Conservation (phyloP, 2,888 invertebrate species). For the Pardosa pseudoannulata region DNA sequence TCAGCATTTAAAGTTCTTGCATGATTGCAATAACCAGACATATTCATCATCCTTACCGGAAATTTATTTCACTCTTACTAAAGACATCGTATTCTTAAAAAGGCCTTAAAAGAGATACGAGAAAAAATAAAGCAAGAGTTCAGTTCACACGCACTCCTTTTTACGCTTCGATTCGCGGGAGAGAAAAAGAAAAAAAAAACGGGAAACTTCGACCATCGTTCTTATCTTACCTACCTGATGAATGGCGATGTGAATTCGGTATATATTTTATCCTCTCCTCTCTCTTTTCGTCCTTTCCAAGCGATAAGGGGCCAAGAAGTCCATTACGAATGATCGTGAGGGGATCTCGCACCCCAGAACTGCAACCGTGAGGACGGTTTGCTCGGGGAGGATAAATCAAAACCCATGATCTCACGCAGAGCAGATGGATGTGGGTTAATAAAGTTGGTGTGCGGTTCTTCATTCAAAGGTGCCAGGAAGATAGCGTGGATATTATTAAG, state of each 20-base stretch:
- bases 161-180: not conserved
- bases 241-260: slow-evolving; percentile 1
- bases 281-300: not conserved
- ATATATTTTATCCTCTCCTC: slow-evolving; percentile 3
- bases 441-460: too few relatives aligned
- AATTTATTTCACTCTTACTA: not conserved
- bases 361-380: not conserved
- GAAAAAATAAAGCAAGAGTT: not conserved
- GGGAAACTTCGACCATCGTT: not conserved
- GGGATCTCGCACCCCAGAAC: not conserved
- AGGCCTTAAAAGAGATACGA: too few relatives aligned
- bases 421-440: too few relatives aligned
- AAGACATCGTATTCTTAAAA: not conserved
- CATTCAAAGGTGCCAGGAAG: too few relatives aligned
- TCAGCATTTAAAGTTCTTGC: too few relatives aligned
- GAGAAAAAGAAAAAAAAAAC: too few relatives aligned
- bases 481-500: too few relatives aligned
- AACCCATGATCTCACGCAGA: not conserved
- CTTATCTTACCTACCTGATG: slow-evolving; percentile 17
- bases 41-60: not conserved
- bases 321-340: slow-evolving; percentile 1
- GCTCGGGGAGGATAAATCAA: not conserved
- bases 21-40: too few relatives aligned
- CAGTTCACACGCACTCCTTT: not conserved
- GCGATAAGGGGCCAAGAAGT: not conserved